Evolutionary conservation across 2,888 invertebrate genomes (phyloP), one percentile per base, ranked within the genome.

Genomic region (Apotomis turbidana): DNA sequence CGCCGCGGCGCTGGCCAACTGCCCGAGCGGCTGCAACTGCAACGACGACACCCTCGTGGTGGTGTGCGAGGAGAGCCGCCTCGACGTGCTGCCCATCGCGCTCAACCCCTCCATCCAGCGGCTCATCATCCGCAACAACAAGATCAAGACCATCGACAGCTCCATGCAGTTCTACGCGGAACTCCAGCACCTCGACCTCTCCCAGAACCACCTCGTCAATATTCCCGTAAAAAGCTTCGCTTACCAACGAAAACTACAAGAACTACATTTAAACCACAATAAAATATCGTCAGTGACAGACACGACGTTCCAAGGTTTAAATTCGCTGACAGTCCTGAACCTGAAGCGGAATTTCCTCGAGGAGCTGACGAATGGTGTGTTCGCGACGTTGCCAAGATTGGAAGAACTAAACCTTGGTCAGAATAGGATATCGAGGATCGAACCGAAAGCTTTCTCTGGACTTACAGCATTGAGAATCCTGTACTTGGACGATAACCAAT

Each of bases 41-140:
- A 97, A 98, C 90, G 98, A 98, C 85, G 97, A 97, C 77, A 97
- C 96, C 9, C 95, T 97, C 78, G 96, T 97, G 72, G 98, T 98
- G 63, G 96, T 96, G 78, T 98, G 98, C 90, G 96, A 97, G 80
- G 96, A 96, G 84, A 97, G 97, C 83, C 96, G 96, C 78, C 94
- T 98, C 74, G 97, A 97, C 90, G 97, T 97, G 69, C 95, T 98
- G 75, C 98, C 98, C 74, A 98, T 98, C 82, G 97, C 97, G 3
- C 94, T 98, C 76, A 98, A 98, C 91, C 98, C 98, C 55, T 97
- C 97, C 81, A 97, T 98, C 76, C 97, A 97, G 85, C 95, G 97
- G 69, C 95, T 98, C 81, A 96, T 97, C 79, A 95, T 98, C 75
- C 95, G 96, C 81, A 97, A 96, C 87, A 98, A 97, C 88, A 96